Evolutionary conservation across 2,113 vertebrate genomes (phyloP), one percentile per base, ranked within the genome.

Genomic region (Paratilapia polleni): DNA sequence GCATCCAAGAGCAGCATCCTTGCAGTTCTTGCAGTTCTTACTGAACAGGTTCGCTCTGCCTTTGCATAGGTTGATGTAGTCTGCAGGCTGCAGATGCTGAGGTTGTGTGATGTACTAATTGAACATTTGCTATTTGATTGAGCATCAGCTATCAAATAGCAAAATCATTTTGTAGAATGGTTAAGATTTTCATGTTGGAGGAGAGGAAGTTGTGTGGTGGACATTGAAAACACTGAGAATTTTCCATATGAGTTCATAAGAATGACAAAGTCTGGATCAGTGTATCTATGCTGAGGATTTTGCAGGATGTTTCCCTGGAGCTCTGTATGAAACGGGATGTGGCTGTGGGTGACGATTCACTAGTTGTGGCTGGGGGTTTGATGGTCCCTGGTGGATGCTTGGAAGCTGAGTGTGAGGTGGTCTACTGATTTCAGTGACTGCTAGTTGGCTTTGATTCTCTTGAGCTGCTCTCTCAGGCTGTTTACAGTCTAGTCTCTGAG

Each of bases 11-110:
- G 68, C 26, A 73, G 66, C 66, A 20, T 70, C 43, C 24, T 70
- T 52, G 5, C 20, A 70, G 4, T 43, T 52, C 64, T 4, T 47
- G 63, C 20, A 70, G 4, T 43, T 52, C 64, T 4, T 47, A 38
- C 22, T 26, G 41, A 28, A 43, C 0, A 0, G 2, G 2, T 73
- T 1, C 47, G 31, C 52, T n/a, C 17, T 9, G 47, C 52, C 43
- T n/a, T 73, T 31, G 43, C 3, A 24, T 54, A n/a, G 26, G 17
- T 8, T n/a, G 11, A 73, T 17, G 15, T 19, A 7, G 49, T 52
- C 49, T 31, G 26, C 26, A 73, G 47, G 68, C 52, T 20, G 0
- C 68, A 73, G 68, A 54, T 73, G 68, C 68, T 73, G 26, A 73
- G 47, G 43, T 20, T 31, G 47, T 52, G 26, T 47, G 31, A 17